Evolutionary conservation across 2,888 invertebrate genomes (phyloP), one percentile per base, ranked within the genome.

Genomic region (Cyaniris semiargus): DNA sequence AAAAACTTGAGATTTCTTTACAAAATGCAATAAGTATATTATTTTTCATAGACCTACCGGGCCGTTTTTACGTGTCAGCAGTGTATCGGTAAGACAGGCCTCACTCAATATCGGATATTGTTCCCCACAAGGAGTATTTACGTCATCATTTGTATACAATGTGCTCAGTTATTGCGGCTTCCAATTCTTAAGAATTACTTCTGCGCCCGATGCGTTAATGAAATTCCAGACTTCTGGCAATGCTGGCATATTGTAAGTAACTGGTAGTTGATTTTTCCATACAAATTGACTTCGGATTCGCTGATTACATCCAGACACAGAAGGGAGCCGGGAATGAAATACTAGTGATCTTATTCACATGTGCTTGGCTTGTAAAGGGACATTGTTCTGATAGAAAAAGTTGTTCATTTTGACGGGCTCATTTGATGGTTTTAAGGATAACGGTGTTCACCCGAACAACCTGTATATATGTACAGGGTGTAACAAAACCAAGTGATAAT

Each of bases 71-170:
- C 10, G 21, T 78, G 79, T 81, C 75, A 70, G 79, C 79, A 72
- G 78, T 81, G 80, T 77, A 82, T 75, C 83, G 84, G 87, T 86
- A 86, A 91, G 93, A 92, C 93, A 93, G 91, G 90, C 89, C 92
- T 93, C 93, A 93, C 91, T 93, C 93, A 93, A 92, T 93, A 93
- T 92, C 92, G 91, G 92, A 93, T 92, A 93, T 93, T 93, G 93
- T 93, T 93, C 91, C 90, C 88, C 88, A 90, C 92, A 93, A 93
- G 92, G 91, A 93, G 92, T 93, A 92, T 93, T 93, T 93, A 93
- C 90, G 92, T 90, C 92, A 92, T 92, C 92, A 90, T 91, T 91
- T 88, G 88, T 90, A 89, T 90, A 90, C 91, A 91, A 90, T 91
- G 92, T 89, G 89, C 86, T 84, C 83, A 80, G 84, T 85, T 85